Evolutionary conservation across 2,797 vertebrate genomes (phyloP), one percentile per base, ranked within the genome.

Genomic region (Hybognathus amarus): DNA sequence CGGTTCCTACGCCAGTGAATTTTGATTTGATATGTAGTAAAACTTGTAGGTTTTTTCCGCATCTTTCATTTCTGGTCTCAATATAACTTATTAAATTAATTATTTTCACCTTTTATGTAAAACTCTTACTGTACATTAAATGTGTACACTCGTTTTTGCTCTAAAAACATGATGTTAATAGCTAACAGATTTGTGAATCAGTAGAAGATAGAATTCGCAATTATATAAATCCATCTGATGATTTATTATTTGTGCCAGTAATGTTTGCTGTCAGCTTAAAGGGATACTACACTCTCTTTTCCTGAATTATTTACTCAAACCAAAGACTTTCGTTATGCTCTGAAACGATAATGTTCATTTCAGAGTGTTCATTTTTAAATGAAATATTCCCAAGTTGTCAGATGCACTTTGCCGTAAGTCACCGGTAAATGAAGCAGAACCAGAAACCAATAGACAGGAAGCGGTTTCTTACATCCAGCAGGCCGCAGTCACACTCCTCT

Each of bases 401-500:
- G 13, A 17, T 15, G 22, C 13, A 24, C 38, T 18, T 27, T 27
- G 12, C 7, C 2, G 13, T 61, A 63, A 63, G 59, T 7, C 59
- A 27, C 13, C 13, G 1, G 13, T 63, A 63, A 63, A 63, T 63
- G 59, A 15, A 17, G 13, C 13, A 63, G 9, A 67, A 67, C 10
- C 33, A 38, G 18, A 4, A 12, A 38, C 33, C 24, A 59, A 33
- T 45, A 61, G 5, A 22, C 20, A 54, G 9, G 15, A 63, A 18
- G 56, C 11, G 30, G 27, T 27, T 61, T 33, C 87, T 9, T 92
- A 97, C 96, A 85, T 94, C 77, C 0, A 91, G 83, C 77, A 96
- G 94, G 81, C 97, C 97, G 0, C 98, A 99, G 91, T 98, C 97
- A 2, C 97, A 97, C 86, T 95, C 86, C 87, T 98, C 97, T 0